A percentile compares a stretch with the other conserved stretches of the same genome.
Evolutionary conservation across 1,140 invertebrate species (phyloP).

Genomic region (Drosophila baimaii): DNA sequence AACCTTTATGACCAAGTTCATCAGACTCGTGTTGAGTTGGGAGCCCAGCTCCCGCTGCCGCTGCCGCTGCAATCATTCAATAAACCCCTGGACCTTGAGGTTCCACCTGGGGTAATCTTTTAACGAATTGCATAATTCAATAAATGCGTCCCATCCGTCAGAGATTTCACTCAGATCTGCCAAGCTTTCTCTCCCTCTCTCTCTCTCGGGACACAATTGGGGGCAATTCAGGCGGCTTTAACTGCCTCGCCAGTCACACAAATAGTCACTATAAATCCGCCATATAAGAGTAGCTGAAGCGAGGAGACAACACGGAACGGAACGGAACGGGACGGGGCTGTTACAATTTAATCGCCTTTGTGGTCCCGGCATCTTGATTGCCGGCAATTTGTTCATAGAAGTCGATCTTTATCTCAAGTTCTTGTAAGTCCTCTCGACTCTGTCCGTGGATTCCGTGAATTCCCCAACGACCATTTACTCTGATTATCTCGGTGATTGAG

Average conservation of each 20-base stretch:
- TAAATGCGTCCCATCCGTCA: constrained; percentile 62
- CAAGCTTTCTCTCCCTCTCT: background rate
- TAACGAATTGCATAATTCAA: constrained; percentile 80
- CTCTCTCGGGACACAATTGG: constrained; percentile 56
- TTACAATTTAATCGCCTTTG: constrained; percentile 53
- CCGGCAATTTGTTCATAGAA: constrained; percentile 76
- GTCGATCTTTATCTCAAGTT: constrained; percentile 77
- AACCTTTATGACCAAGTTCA: constrained; percentile 51
- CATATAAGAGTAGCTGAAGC: constrained; percentile 29
- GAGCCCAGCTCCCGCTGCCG: background rate
- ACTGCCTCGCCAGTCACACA: constrained; percentile 21
- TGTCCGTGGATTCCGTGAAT: constrained; percentile 3
- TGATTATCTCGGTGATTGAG: constrained; percentile 45
- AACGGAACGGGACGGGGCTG: background rate
- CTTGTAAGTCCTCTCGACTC: constrained; percentile 65
- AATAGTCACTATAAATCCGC: constrained; percentile 32
- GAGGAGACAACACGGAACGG: background rate
- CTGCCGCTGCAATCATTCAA: constrained; percentile 68
- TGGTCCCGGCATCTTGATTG: constrained; percentile 57
- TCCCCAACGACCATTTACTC: constrained; percentile 19
- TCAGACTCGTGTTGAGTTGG: no score
- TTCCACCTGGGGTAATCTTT: constrained; percentile 67
- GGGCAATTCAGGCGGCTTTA: constrained; percentile 60
- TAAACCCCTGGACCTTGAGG: constrained; percentile 55
- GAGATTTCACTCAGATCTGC: constrained; percentile 11